phyloP scores from a whole-genome alignment of 2,797 vertebrate genomes.

The Melanotaenia trifasciata region DNA sequence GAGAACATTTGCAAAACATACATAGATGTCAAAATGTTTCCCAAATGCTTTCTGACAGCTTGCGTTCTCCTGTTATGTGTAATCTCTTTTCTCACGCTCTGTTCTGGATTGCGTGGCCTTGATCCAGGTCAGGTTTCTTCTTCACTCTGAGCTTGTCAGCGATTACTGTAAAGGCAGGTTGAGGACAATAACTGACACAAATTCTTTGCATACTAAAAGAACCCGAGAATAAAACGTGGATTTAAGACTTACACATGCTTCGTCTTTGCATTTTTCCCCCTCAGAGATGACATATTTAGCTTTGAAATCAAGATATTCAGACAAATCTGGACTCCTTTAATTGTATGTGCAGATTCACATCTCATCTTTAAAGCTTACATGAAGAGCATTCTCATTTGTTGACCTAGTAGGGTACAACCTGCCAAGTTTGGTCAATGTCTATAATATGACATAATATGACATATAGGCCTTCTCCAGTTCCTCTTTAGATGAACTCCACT shows the following conservation, averaged over 20 bases:
- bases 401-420: constrained; percentile 30
- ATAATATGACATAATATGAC: constrained; percentile 21
- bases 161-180: constrained; percentile 27
- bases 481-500: constrained; percentile 16
- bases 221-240: not conserved
- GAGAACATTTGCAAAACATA: constrained; percentile 27
- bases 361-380: constrained; percentile 18
- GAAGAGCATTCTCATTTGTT: constrained; percentile 40
- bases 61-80: constrained; percentile 50
- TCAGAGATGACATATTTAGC: not conserved
- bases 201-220: constrained; percentile 13
- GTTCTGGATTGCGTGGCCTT: constrained; percentile 39
- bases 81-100: constrained; percentile 72
- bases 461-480: constrained; percentile 32
- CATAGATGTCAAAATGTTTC: constrained; percentile 36
- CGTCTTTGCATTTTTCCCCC: not conserved
- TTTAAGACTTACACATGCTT: not conserved
- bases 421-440: constrained; percentile 28
- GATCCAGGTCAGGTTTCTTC: constrained; percentile 62
- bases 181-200: constrained; percentile 41
- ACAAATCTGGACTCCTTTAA: not conserved
- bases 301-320: not conserved
- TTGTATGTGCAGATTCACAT: constrained; percentile 3
- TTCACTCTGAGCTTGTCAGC: constrained; percentile 43
- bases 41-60: constrained; percentile 52